phyloP scores from a whole-genome alignment of 2,797 vertebrate species.

The Chiloscyllium punctatum region DNA sequence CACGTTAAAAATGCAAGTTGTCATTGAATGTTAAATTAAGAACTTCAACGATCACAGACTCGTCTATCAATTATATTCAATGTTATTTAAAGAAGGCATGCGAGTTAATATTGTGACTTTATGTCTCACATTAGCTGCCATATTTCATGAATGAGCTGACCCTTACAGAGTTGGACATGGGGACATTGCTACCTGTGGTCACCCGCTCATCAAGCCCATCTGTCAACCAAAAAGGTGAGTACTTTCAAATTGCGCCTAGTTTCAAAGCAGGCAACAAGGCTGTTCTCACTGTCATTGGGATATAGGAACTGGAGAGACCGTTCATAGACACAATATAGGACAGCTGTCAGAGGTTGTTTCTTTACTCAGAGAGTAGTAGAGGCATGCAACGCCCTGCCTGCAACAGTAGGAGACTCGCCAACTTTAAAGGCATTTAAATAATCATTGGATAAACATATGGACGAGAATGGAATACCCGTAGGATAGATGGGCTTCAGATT shows the following conservation, averaged over 20 bases:
- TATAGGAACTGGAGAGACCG: too few relatives aligned
- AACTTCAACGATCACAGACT: neutral
- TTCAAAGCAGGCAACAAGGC: neutral
- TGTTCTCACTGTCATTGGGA: too few relatives aligned
- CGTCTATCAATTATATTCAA: neutral
- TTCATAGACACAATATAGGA: too few relatives aligned
- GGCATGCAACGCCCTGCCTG: too few relatives aligned
- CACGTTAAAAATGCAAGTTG: neutral
- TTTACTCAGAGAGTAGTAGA: too few relatives aligned
- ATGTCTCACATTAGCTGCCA: slow-evolving; percentile 64
- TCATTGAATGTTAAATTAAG: neutral
- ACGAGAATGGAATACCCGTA: too few relatives aligned
- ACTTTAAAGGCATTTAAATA: too few relatives aligned
- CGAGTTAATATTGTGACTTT: neutral
- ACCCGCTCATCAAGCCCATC: slow-evolving; percentile 62
- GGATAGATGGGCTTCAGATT: too few relatives aligned
- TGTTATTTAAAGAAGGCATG: neutral
- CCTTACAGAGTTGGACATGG: slow-evolving; percentile 79
- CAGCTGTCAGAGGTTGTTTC: too few relatives aligned
- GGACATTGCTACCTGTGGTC: slow-evolving; percentile 69
- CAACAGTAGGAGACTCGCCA: too few relatives aligned
- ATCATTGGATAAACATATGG: too few relatives aligned
- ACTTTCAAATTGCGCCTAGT: neutral
- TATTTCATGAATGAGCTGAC: slow-evolving; percentile 85
- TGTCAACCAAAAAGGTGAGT: slow-evolving; percentile 66